Percentiles rank a stretch among this genome's conserved stretches.
phyloP scores from a whole-genome alignment of 2,888 invertebrate species.

The Notocelia uddmanniana region DNA sequence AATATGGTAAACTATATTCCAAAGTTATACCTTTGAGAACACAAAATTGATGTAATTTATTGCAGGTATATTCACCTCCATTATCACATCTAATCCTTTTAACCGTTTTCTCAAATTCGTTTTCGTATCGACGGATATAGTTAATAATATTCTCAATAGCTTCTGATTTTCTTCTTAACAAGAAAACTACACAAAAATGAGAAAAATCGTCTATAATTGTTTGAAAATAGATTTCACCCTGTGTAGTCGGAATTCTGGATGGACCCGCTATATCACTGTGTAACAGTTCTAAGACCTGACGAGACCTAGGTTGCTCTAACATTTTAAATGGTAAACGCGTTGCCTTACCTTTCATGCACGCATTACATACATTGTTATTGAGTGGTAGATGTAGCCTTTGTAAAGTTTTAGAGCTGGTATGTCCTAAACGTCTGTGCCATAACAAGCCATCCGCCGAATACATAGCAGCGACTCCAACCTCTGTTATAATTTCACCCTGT shows the following conservation, averaged over 20 bases:
- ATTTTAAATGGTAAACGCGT: conserved; percentile 2
- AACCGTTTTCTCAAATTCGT: background rate
- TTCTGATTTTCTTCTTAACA: background rate
- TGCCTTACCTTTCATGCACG: conserved; percentile 3
- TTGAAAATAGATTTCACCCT: conserved; percentile 7
- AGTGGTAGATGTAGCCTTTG: no score
- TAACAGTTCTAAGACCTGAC: conserved; percentile 5
- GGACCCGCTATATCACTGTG: conserved; percentile 26
- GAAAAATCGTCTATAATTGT: background rate
- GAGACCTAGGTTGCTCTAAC: conserved; percentile 4
- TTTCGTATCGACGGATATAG: background rate
- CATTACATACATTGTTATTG: no score
- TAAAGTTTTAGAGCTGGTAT: no score
- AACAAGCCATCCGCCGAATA: background rate
- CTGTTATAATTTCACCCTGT: background rate
- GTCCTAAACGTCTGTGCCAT: background rate
- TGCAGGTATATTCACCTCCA: background rate
- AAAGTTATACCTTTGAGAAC: background rate
- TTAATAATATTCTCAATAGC: background rate
- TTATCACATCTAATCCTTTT: background rate
- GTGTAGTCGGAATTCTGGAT: background rate
- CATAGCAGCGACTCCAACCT: background rate
- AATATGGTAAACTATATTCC: conserved; percentile 15
- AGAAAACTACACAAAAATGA: background rate
- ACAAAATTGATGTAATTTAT: background rate